Percentiles rank a stretch among this genome's conserved stretches.
Evolutionary conservation across 2,888 invertebrate genomes (phyloP).

Genomic region (Adineta ricciae): DNA sequence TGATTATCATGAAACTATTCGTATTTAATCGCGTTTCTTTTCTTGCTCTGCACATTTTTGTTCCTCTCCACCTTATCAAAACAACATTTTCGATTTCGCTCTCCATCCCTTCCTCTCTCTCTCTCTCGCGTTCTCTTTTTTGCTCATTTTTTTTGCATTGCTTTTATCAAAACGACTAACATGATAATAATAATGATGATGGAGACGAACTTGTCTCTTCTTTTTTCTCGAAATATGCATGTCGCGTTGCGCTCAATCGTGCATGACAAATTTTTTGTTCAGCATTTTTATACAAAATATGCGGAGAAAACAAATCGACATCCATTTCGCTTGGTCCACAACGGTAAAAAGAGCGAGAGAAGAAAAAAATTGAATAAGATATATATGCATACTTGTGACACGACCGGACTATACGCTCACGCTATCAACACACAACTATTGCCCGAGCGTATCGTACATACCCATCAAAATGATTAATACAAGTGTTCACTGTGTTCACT

Average conservation of each 20-base stretch:
- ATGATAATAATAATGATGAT: neutral
- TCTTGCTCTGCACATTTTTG: neutral
- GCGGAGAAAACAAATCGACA: neutral
- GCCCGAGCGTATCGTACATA: neutral
- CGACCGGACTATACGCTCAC: neutral
- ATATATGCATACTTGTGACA: neutral
- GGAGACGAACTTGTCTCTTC: neutral
- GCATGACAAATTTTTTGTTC: neutral
- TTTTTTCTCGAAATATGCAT: neutral
- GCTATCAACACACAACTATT: neutral
- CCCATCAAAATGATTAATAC: neutral
- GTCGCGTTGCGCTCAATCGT: neutral
- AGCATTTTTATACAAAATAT: neutral
- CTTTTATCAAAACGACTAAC: neutral
- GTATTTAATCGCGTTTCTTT: neutral
- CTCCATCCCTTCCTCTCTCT: too few relatives aligned
- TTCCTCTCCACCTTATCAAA: neutral
- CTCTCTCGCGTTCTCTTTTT: too few relatives aligned
- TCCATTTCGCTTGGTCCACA: neutral
- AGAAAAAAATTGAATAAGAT: slow-evolving; percentile 1
- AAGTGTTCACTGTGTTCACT: neutral
- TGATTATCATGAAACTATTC: neutral
- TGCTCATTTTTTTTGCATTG: neutral
- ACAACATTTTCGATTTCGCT: too few relatives aligned
- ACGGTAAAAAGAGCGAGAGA: neutral